Evolutionary conservation across 2,113 vertebrate genomes (phyloP), one percentile per base, ranked within the genome.

Genomic region (Merops nubicus): DNA sequence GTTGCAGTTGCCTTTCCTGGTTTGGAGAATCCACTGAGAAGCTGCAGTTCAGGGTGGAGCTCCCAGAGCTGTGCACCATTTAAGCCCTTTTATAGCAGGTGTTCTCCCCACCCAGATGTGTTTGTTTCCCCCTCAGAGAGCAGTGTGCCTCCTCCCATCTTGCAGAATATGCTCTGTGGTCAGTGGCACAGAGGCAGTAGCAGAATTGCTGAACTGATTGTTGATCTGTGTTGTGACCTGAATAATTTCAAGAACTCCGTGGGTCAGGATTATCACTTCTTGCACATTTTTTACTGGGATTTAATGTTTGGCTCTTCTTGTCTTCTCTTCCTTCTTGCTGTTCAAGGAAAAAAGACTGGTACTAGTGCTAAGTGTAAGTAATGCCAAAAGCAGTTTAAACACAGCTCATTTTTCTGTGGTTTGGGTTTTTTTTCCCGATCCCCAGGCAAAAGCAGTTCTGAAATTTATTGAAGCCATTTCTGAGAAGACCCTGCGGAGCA

Each of bases 401-500:
- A 2, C 36, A 38, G 7, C 22, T 48, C 2, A 38, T 42, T 34
- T 16, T 56, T 72, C 40, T 9, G n/a, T n/a, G n/a, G n/a, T 79
- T 48, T 65, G 10, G 3, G 12, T 16, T 34, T 34, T 4, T 8
- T 17, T 69, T 81, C 28, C 29, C 68, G 6, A 54, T 29, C 42
- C 67, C 47, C 63, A 99, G 99, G 99, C 99, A 40, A 99, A 99
- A 96, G 99, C 98, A 1, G 98, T 99, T 96, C 94, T 99, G 15
- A 99, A 99, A 81, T 99, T 99, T 73, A 99, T 99, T 1, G 99
- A 99, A 84, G 99, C 99, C 8, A 99, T 99, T 95, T 99, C 99
- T 1, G 99, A 99, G 97, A 99, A 99, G 98, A 99, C 99, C 5
- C 96, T 99, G 17, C 97, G 99, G 90, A 99, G 99, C 93, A 99